Evolutionary conservation across 2,797 vertebrate species (phyloP), one percentile per base, ranked within the genome.

Genomic region (Cyclura pinguis): DNA sequence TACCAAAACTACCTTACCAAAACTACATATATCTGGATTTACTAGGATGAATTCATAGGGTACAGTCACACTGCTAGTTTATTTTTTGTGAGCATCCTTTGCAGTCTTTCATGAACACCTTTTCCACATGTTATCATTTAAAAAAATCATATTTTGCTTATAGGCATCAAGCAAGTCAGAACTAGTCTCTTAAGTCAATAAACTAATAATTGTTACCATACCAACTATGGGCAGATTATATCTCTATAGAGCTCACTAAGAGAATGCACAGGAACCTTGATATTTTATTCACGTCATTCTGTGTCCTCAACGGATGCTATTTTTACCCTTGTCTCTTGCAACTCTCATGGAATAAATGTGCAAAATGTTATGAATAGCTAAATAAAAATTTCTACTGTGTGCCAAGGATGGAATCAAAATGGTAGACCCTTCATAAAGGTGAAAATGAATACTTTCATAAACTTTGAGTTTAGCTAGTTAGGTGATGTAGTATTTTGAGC

Each of bases 301-400:
- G 0, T 47, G 6, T 80, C 93, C 84, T 90, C 76, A 88, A 50
- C 80, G 16, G n/a, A 89, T 59, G 0, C 0, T 84, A 82, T 83
- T 74, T 80, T 27, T 64, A 90, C 1, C 38, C 50, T 62, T 78
- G 1, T 27, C 27, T 29, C 18, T 24, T 55, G 12, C 52, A 67
- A 50, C 13, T 10, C 27, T 80, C 32, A 29, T n/a, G n/a, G 12
- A 89, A 89, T 69, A 67, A 86, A 90, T 80, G 42, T 29, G 7
- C 89, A 35, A 80, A 50, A 69, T 67, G 77, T 84, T 52, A 82
- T 18, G 88, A 64, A 93, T 90, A 92, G 85, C 13, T 22, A 38
- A 73, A 57, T 18, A 64, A 29, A 81, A 82, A 2, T n/a, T 89
- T 38, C 88, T 35, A 18, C 0, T 57, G 10, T 90, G 0, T n/a